Percentiles rank a stretch among this genome's conserved stretches.
phyloP scores from a whole-genome alignment of 2,888 invertebrate genomes.

The Rhingia campestris region DNA sequence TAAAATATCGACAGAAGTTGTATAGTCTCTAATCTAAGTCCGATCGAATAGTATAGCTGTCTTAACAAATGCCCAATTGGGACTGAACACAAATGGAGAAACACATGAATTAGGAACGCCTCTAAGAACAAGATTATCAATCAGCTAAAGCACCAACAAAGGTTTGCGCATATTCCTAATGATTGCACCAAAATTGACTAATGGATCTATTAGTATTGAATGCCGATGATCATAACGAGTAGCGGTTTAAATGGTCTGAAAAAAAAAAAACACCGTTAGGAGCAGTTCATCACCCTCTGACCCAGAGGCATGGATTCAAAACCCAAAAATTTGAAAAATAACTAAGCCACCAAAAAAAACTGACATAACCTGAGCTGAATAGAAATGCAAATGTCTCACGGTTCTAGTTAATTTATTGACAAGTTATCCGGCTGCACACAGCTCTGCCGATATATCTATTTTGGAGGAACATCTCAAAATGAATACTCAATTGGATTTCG shows the following conservation, averaged over 20 bases:
- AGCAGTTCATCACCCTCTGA: slow-evolving; percentile 42
- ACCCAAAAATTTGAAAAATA: background rate
- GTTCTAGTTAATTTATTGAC: slow-evolving; percentile 3
- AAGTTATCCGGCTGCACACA: background rate
- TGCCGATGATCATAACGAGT: slow-evolving; percentile 15
- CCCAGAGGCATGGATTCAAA: slow-evolving; percentile 8
- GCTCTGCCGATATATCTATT: slow-evolving; percentile 4
- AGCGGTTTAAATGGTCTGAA: slow-evolving; percentile 21
- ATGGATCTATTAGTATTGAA: slow-evolving; percentile 18
- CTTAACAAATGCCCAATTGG: slow-evolving; percentile 9
- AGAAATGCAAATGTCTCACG: slow-evolving; percentile 13
- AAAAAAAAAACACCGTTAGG: slow-evolving; percentile 15
- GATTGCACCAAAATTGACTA: slow-evolving; percentile 31
- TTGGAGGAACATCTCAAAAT: background rate
- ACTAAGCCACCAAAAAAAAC: background rate
- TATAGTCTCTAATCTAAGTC: background rate
- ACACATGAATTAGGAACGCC: background rate
- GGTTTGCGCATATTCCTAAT: slow-evolving; percentile 16
- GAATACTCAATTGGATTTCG: slow-evolving; percentile 1
- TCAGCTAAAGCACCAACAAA: slow-evolving; percentile 29
- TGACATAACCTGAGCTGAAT: background rate
- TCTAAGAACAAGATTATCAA: slow-evolving; percentile 14
- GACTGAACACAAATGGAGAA: slow-evolving; percentile 7
- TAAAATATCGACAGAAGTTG: background rate
- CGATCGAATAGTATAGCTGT: background rate